Base-by-base conservation (phyloP, 2,113 vertebrate genomes). In the Indicator maculatus region DNA sequence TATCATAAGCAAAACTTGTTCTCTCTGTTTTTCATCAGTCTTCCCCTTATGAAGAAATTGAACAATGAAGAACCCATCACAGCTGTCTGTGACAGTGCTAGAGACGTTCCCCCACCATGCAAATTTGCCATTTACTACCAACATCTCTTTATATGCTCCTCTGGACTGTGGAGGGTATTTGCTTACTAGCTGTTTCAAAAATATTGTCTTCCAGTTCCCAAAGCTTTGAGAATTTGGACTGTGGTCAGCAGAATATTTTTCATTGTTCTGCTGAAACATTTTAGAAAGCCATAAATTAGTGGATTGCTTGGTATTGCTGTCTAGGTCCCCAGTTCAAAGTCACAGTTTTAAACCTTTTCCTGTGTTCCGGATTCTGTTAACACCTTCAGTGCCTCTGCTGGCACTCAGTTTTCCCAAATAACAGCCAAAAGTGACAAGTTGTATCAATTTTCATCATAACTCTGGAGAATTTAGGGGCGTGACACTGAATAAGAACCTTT, bases 351-450 rank as follows among this genome's bases (percentile, higher is more conserved):
- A 87, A 65, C 6, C 15, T 69, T 67, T 24, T 89, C 63, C 8
- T 58, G 5, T 61, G 12, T 82, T 86, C 59, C 27, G 72, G 50
- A 39, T 36, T 89, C n/a, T 82, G 18, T 66, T 84, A 45, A 39
- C 21, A 78, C 27, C n/a, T 70, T 92, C 67, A 63, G 26, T 89
- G 64, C 19, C 23, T 79, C 28, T 87, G 21, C 60, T 76, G 38
- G 88, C 93, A 65, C 33, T 92, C 60, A 77, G 5, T 85, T 89
- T 94, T 92, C 23, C 78, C 45, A 24, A 82, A 80, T 11, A 86
- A 30, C 30, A 88, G 12, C 23, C 41, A 53, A 30, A 94, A 83
- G 41, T 7, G 8, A 63, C 3, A 1, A 67, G 13, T 89, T 87
- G 52, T 31, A 47, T 33, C 5, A 56, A 11, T 81, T 95, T 95